Evolutionary conservation across 2,797 vertebrate genomes (phyloP), one percentile per base, ranked within the genome.

Genomic region (Centroberyx gerrardi): DNA sequence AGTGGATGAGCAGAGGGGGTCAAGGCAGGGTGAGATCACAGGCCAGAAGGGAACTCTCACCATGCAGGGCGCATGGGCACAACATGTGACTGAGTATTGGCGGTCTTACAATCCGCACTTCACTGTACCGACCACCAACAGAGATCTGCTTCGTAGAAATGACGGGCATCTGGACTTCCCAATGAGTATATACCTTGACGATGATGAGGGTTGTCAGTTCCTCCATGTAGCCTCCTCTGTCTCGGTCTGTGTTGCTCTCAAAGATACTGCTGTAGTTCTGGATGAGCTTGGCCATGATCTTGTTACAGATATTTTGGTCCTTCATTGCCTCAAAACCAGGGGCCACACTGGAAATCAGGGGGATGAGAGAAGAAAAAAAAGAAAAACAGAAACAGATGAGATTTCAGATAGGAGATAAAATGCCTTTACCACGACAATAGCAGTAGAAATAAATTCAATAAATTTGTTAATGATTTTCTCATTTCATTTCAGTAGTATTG

Each of bases 291-390:
- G 93, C 92, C 96, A 97, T 96, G 81, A 99, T 96, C 83, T 95
- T 97, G 90, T 99, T 99, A 79, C 97, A 98, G 84, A 97, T 94
- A 64, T 95, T 95, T 83, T 97, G 97, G 51, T 99, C 95, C 82
- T 93, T 96, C 74, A 99, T 94, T 36, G 96, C 96, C 78, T 98
- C 97, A 31, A 96, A 93, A 78, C 97, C 95, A 53, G 96, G 85
- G 58, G 94, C 87, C 51, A 99, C 97, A 0, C 97, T 99, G 86
- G 6, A 68, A 84, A 82, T 82, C 8, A 63, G 31, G 77, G 6
- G 55, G 8, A 71, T n/a, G 1, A 73, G 1, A 15, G 29, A 51
- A 17, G 2, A 18, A n/a, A 9, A 13, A 31, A 62, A 22, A n/a
- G 1, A 18, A 18, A 7, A 10, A 29, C 59, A 18, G 9, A 31